Evolutionary conservation across 2,113 vertebrate genomes (phyloP).

Genomic region (Merops nubicus): DNA sequence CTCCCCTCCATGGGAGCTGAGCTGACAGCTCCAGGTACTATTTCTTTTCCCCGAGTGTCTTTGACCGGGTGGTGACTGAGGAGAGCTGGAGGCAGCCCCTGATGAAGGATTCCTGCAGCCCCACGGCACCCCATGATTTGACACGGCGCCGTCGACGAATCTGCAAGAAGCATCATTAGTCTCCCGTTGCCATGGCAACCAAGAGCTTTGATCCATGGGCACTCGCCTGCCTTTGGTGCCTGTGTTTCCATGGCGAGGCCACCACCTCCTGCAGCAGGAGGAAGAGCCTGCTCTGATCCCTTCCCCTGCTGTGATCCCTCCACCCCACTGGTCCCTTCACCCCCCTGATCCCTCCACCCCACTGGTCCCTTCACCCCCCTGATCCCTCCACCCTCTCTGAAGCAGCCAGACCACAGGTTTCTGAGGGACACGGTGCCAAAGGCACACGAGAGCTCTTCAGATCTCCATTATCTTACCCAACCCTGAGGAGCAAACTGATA

Average conservation of each 20-base stretch:
- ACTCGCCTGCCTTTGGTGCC: neutral
- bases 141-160: neutral
- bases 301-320: too few relatives aligned
- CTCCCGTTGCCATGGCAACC: conserved; percentile 48
- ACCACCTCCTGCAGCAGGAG: neutral
- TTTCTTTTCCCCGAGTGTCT: neutral
- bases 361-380: neutral
- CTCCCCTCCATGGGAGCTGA: too few relatives aligned
- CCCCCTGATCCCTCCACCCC: neutral
- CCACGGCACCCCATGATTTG: neutral
- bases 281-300: neutral
- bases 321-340: neutral
- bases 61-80: neutral
- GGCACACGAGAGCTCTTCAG: neutral
- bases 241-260: conserved; percentile 2
- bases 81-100: neutral
- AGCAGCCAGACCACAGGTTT: neutral
- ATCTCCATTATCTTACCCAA: neutral
- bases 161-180: conserved; percentile 13
- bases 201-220: neutral
- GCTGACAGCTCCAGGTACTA: too few relatives aligned
- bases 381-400: neutral
- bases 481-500: neutral
- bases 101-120: neutral
- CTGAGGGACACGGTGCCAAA: neutral